Evolutionary conservation across 2,113 vertebrate species (phyloP).

Genomic region (Callipepla squamata): DNA sequence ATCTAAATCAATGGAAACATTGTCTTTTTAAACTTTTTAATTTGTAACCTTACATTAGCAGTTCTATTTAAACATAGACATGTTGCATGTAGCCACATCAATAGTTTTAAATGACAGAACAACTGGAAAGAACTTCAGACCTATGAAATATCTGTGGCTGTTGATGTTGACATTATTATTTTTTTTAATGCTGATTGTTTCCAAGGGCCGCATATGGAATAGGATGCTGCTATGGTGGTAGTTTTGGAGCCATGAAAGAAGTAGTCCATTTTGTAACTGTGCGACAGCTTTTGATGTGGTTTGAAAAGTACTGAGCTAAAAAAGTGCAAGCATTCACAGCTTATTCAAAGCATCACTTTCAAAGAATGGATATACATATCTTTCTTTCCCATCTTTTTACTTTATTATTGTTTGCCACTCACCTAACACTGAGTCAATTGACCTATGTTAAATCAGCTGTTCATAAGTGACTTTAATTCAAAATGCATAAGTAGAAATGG

Average conservation of each 20-base stretch:
- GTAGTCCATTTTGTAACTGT: neutral
- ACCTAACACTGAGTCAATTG: neutral
- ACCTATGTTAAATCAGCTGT: neutral
- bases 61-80: neutral
- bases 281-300: neutral
- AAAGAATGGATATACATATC: neutral
- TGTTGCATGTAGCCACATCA: neutral
- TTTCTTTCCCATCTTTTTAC: neutral
- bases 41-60: neutral
- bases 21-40: neutral
- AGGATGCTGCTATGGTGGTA: neutral
- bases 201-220: neutral
- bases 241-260: neutral
- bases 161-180: neutral
- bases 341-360: neutral
- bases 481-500: neutral
- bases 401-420: neutral
- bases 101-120: neutral
- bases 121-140: neutral
- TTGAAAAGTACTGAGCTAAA: neutral
- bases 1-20: neutral
- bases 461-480: neutral
- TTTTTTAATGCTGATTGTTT: neutral
- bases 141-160: neutral
- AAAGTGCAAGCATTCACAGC: accelerated